Conservation (phyloP, 2,888 invertebrate species). For the Rutpela maculata region DNA sequence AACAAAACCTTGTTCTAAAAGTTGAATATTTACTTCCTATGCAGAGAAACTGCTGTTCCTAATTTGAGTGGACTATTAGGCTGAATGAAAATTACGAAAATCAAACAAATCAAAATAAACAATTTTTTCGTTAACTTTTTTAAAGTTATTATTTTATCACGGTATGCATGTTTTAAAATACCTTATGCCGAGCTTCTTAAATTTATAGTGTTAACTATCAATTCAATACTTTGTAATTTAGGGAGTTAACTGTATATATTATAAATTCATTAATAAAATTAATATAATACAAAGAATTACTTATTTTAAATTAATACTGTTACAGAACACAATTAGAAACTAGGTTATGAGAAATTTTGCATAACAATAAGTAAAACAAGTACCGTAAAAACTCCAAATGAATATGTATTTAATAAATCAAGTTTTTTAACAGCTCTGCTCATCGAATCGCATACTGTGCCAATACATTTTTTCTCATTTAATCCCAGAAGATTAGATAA, state of each 20-base stretch:
- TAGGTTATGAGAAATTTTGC: slow-evolving; percentile 27
- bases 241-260: not conserved
- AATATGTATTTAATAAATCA: slow-evolving; percentile 3
- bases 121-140: no score
- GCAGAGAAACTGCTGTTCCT: no score
- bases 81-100: no score
- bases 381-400: slow-evolving; percentile 17
- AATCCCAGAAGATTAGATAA: not conserved
- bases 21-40: no score
- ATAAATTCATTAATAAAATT: not conserved
- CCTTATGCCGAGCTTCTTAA: no score
- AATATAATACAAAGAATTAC: not conserved
- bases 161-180: no score
- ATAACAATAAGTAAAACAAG: not conserved
- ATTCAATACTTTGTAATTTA: not conserved
- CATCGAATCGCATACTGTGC: not conserved
- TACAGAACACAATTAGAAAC: slow-evolving; percentile 12
- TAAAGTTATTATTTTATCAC: no score
- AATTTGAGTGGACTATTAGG: no score
- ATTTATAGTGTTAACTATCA: no score
- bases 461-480: not conserved
- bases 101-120: no score
- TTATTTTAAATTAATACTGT: slow-evolving; percentile 2
- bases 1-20: no score
- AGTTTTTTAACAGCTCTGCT: not conserved